Conservation (phyloP, 2,797 vertebrate species). For the Luscinia megarhynchos region DNA sequence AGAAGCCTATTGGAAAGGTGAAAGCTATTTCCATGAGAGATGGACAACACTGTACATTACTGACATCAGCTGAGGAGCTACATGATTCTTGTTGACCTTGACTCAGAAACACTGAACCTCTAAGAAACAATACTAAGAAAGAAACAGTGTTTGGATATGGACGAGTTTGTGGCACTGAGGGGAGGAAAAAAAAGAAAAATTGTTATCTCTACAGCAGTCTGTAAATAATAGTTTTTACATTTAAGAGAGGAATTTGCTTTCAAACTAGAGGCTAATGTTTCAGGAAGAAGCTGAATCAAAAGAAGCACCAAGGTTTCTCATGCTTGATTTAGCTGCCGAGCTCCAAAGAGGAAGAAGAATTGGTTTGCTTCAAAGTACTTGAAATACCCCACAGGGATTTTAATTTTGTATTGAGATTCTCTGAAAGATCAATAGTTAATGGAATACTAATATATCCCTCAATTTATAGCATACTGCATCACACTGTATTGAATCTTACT, state of each 20-base stretch:
- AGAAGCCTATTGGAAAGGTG: slow-evolving; percentile 1
- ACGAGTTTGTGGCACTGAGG: not conserved
- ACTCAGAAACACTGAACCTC: not conserved
- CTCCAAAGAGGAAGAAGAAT: slow-evolving; percentile 28
- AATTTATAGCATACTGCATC: slow-evolving; percentile 26
- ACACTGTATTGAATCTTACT: not conserved
- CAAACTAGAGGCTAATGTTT: not conserved
- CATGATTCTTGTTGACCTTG: slow-evolving; percentile 23
- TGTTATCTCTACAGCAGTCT: not conserved
- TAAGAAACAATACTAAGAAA: slow-evolving; percentile 1
- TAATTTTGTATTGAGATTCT: slow-evolving; percentile 51
- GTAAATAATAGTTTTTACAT: not conserved
- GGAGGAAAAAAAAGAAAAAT: slow-evolving; percentile 5
- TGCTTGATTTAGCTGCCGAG: slow-evolving; percentile 8
- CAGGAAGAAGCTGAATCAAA: slow-evolving; percentile 3
- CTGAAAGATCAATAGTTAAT: slow-evolving; percentile 53
- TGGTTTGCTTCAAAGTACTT: slow-evolving; percentile 19
- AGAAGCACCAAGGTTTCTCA: not conserved
- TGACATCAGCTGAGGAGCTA: not conserved
- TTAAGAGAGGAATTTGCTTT: slow-evolving; percentile 21
- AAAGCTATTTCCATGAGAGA: slow-evolving; percentile 14
- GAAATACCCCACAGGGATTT: slow-evolving; percentile 33
- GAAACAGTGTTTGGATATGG: not conserved
- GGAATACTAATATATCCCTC: slow-evolving; percentile 1
- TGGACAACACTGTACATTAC: not conserved